Base-by-base conservation (phyloP, 2,113 vertebrate genomes). In the Menidia beryllina region DNA sequence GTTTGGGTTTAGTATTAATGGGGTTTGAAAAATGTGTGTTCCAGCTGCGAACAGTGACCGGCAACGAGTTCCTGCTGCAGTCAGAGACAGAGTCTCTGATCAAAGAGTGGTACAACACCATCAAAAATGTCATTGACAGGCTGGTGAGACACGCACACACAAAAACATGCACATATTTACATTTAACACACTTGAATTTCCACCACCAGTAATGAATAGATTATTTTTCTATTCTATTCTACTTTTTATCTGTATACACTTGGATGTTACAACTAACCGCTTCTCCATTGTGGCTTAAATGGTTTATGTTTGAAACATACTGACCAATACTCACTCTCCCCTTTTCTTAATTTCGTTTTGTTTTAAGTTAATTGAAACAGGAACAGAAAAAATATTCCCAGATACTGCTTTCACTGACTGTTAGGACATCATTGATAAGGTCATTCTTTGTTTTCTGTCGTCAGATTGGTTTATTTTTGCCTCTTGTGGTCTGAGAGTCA, bases 11-110 rank as follows among this genome's bases (percentile, higher is more conserved):
- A 30, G 21, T 1, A 23, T 0, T 45, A 45, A 59, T 13, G 3
- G 47, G 11, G 19, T 58, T 55, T 38, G 2, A 20, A 43, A 34
- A 54, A 45, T 74, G 53, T 65, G 23, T 76, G 52, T 80, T 84
- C 38, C 79, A 98, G 97, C 87, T 97, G 74, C 92, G 96, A 60
- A 97, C 96, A 0, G 89, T 97, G 74, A 96, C 95, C 0, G 97
- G 96, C 5, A 96, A 98, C 2, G 96, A 97, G 73, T 98, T 95
- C 89, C 91, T 98, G 86, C 91, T 98, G 83, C 97, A 98, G 81
- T 96, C 95, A 0, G 97, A 97, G 63, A 94, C 93, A 0, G 95
- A 95, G 60, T 81, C 90, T 4, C 86, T 96, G 73, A 93, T 96
- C 79, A 92, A 76, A 63, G 95, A 95, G 69, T 98, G 97, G 96